Evolutionary conservation across 2,888 invertebrate genomes (phyloP).

Genomic region (Tupiocoris notatus): DNA sequence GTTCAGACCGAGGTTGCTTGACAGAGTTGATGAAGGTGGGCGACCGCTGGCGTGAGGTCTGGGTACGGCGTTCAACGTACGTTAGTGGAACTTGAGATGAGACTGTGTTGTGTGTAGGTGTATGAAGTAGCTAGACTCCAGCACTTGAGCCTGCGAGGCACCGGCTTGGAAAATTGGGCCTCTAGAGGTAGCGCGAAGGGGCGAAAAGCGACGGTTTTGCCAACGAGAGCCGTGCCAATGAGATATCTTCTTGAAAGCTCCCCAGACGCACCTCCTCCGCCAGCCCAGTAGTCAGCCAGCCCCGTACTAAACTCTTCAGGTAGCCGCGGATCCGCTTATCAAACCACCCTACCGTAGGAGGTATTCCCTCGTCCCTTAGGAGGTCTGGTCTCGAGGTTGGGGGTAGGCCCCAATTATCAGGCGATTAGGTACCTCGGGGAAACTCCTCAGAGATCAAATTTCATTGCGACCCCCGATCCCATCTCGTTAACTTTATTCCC

Average conservation of each 20-base stretch:
- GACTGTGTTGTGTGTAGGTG: too few relatives aligned
- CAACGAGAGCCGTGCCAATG: constrained; percentile 24
- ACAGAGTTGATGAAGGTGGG: constrained; percentile 5
- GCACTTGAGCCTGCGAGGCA: not conserved
- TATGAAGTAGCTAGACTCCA: not conserved
- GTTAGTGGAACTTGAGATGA: not conserved
- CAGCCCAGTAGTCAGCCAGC: not conserved
- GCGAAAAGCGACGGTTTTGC: constrained; percentile 13
- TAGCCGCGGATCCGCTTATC: not conserved
- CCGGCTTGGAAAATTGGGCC: constrained; percentile 30
- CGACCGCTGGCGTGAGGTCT: not conserved
- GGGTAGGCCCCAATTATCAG: not conserved
- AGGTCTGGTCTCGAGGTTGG: not conserved
- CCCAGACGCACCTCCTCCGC: constrained; percentile 1
- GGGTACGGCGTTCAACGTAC: not conserved
- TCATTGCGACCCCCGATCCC: not conserved
- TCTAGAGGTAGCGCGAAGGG: constrained; percentile 4
- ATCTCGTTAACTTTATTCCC: too few relatives aligned
- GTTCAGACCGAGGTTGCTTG: not conserved
- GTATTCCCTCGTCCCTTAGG: not conserved
- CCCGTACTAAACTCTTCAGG: not conserved
- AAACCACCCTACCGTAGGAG: not conserved
- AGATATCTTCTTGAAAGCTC: constrained; percentile 21
- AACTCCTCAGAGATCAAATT: not conserved
- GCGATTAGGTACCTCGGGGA: not conserved